A percentile compares a stretch with the other conserved stretches of the same genome.
phyloP scores from a whole-genome alignment of 2,888 invertebrate species.

The Nephrotoma appendiculata region DNA sequence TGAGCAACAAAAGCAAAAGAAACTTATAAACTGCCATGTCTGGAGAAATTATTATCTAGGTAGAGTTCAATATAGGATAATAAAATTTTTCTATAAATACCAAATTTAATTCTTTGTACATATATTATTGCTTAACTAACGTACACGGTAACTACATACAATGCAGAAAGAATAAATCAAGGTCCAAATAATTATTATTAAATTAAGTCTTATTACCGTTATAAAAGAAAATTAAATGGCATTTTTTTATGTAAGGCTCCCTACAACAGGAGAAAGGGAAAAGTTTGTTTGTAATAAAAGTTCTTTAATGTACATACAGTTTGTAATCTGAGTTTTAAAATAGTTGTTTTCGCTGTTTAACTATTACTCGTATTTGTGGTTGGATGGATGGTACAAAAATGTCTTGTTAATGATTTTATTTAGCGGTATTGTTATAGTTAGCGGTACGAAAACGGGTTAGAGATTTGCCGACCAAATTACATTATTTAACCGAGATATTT shows the following conservation, averaged over 20 bases:
- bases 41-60: background rate
- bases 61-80: background rate
- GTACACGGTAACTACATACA: background rate
- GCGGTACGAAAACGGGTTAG: no score
- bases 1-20: background rate
- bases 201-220: background rate
- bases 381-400: background rate
- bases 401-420: no score
- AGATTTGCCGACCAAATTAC: no score
- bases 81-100: background rate
- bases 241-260: background rate
- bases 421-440: no score
- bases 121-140: background rate
- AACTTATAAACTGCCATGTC: background rate
- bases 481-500: no score
- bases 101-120: background rate
- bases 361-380: background rate
- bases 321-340: background rate
- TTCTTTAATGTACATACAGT: background rate
- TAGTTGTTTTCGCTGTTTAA: background rate
- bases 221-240: background rate
- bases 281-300: background rate
- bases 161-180: background rate
- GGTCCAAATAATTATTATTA: background rate
- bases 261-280: background rate